A percentile compares a stretch with the other conserved stretches of the same genome.
These are phyloP conservation scores for Pachliopta kotzebuea DNA, from an alignment of 2,888 invertebrate species.

Conservation along the genomic window DNA sequence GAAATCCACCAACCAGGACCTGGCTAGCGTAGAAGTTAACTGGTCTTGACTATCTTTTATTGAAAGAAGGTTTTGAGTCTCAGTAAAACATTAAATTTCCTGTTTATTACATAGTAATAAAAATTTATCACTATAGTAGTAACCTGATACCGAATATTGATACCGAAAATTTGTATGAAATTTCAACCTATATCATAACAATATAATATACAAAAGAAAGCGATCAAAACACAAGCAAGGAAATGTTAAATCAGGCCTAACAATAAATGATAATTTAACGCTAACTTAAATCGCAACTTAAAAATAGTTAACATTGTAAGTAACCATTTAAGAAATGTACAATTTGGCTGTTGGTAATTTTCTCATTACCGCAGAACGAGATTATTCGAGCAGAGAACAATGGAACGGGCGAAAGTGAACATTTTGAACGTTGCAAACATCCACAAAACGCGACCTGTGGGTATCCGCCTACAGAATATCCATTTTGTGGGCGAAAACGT, in stretches of 20 bases:
- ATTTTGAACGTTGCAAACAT: constrained; percentile 26
- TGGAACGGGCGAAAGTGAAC: constrained; percentile 27
- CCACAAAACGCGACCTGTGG: constrained; percentile 12
- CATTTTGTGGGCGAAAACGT: constrained; percentile 12
- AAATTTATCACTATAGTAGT: no score
- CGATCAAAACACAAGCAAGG: not conserved
- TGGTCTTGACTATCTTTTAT: no score
- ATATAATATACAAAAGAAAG: not conserved
- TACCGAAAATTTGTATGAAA: no score
- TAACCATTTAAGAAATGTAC: constrained; percentile 19
- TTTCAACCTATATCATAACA: not conserved
- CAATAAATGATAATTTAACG: constrained; percentile 16
- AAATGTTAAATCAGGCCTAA: not conserved
- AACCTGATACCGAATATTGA: no score
- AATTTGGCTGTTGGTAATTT: constrained; percentile 22
- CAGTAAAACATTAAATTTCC: no score
- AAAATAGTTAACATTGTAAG: constrained; percentile 9
- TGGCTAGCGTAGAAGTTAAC: no score
- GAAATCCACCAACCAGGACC: no score
- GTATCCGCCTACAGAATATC: not conserved
- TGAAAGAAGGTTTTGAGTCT: no score
- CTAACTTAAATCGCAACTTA: constrained; percentile 5
- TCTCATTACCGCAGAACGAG: constrained; percentile 28
- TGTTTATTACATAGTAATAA: no score
- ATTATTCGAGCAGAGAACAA: constrained; percentile 26